Conservation (phyloP, 1,140 invertebrate species). For the Drosophila nasuta region DNA sequence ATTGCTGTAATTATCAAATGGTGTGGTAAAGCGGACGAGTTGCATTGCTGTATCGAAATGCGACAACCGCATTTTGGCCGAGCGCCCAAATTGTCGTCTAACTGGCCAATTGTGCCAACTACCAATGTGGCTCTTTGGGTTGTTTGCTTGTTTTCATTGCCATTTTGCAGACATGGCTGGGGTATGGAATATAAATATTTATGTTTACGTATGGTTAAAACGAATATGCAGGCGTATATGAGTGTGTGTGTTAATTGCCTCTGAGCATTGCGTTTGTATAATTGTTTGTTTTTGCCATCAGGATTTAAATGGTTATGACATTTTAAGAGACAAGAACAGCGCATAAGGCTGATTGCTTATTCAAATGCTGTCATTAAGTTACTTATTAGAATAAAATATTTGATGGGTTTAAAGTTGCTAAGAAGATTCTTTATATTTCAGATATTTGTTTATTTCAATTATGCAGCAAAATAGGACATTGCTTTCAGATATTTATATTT, state of each 20-base stretch:
- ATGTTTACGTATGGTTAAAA: conserved; percentile 23
- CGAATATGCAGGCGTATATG: conserved; percentile 2
- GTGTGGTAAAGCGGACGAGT: conserved; percentile 34
- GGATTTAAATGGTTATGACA: conserved; percentile 19
- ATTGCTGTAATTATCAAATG: conserved; percentile 70
- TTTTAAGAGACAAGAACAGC: conserved; percentile 5
- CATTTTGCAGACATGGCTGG: neutral
- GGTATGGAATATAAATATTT: conserved; percentile 25
- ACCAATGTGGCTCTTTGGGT: conserved; percentile 9
- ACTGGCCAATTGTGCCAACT: conserved; percentile 62
- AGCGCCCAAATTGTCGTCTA: conserved; percentile 61
- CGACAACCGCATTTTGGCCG: conserved; percentile 70
- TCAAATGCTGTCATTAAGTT: too few relatives aligned
- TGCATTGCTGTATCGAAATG: conserved; percentile 67
- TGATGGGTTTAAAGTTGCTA: too few relatives aligned
- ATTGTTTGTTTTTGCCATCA: conserved; percentile 30
- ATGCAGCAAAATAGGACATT: too few relatives aligned
- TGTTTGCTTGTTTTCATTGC: conserved; percentile 7
- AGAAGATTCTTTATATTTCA: too few relatives aligned
- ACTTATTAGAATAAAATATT: too few relatives aligned
- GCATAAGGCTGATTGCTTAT: neutral
- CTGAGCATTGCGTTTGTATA: conserved; percentile 23
- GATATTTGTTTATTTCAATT: too few relatives aligned
- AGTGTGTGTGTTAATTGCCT: conserved; percentile 18
- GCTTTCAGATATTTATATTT: too few relatives aligned